These are phyloP conservation scores for Nothoprocta perdicaria DNA, from an alignment of 2,113 vertebrate genomes.

Conservation along the genomic window DNA sequence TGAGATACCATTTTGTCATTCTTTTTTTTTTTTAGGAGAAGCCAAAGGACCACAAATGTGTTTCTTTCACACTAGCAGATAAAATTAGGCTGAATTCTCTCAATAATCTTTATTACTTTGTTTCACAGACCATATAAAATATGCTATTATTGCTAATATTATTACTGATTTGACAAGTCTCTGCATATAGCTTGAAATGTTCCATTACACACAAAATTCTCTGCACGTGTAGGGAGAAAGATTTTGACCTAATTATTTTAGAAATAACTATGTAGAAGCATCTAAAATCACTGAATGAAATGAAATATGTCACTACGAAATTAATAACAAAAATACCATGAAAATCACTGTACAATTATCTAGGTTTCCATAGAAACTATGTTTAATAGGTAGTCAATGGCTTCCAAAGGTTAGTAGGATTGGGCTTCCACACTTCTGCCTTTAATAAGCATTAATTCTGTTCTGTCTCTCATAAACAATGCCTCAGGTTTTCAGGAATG, in stretches of 20 bases:
- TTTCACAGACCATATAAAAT: background rate
- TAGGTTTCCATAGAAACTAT: conserved; percentile 54
- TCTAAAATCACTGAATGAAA: conserved; percentile 60
- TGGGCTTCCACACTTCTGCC: conserved; percentile 3
- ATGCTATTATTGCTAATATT: background rate
- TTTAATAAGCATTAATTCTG: background rate
- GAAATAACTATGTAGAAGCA: conserved; percentile 49
- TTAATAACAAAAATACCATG: conserved; percentile 54
- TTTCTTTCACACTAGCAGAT: background rate
- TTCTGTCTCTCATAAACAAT: background rate
- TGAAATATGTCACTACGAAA: conserved; percentile 60
- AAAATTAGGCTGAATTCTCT: conserved; percentile 3
- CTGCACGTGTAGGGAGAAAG: background rate
- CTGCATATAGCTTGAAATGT: conserved; percentile 28
- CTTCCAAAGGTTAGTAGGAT: conserved; percentile 26
- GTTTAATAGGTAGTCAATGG: conserved; percentile 31
- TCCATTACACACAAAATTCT: conserved; percentile 39
- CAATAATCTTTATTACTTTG: background rate
- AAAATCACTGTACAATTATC: conserved; percentile 46
- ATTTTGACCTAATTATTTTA: conserved; percentile 51
- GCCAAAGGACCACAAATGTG: background rate
- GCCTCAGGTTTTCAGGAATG: background rate
- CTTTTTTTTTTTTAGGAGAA: background rate
- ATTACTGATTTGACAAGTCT: background rate
- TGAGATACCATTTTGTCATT: background rate